Evolutionary conservation across 2,797 vertebrate species (phyloP).

Genomic region (Hippoglossus hippoglossus): DNA sequence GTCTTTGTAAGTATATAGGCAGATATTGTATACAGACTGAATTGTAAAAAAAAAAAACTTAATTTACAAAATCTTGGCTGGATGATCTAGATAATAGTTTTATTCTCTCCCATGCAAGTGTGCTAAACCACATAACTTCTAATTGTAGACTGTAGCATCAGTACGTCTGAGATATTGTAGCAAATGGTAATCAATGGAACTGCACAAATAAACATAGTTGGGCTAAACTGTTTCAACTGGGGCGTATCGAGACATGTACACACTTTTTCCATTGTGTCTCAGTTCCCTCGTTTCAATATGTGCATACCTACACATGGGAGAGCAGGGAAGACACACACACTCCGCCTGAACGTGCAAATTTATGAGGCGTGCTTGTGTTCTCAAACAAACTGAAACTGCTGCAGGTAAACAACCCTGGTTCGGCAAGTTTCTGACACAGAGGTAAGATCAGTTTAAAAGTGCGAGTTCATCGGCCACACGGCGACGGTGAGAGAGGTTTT

Average conservation of each 20-base stretch:
- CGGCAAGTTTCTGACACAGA: slow-evolving; percentile 4
- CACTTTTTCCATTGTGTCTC: slow-evolving; percentile 54
- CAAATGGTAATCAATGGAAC: background rate
- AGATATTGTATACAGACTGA: too few relatives aligned
- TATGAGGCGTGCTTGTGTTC: slow-evolving; percentile 3
- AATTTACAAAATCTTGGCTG: too few relatives aligned
- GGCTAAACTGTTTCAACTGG: slow-evolving; percentile 34
- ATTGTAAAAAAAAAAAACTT: too few relatives aligned
- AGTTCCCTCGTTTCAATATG: background rate
- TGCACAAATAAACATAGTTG: slow-evolving; percentile 45
- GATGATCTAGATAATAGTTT: background rate
- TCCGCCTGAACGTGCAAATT: background rate
- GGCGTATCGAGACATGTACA: slow-evolving; percentile 53
- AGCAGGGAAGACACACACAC: slow-evolving; percentile 5
- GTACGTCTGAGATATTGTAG: slow-evolving; percentile 1
- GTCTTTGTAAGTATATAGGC: too few relatives aligned
- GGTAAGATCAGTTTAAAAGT: slow-evolving; percentile 32
- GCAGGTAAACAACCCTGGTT: slow-evolving; percentile 7
- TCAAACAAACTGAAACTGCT: slow-evolving; percentile 10
- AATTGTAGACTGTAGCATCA: background rate
- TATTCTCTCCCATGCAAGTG: background rate
- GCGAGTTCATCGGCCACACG: slow-evolving; percentile 15
- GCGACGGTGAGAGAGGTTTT: slow-evolving; percentile 49
- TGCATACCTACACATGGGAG: slow-evolving; percentile 6
- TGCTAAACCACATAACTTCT: slow-evolving; percentile 1